phyloP scores from a whole-genome alignment of 1,140 invertebrate genomes.

The Pachyrhynchus sulphureomaculatus region DNA sequence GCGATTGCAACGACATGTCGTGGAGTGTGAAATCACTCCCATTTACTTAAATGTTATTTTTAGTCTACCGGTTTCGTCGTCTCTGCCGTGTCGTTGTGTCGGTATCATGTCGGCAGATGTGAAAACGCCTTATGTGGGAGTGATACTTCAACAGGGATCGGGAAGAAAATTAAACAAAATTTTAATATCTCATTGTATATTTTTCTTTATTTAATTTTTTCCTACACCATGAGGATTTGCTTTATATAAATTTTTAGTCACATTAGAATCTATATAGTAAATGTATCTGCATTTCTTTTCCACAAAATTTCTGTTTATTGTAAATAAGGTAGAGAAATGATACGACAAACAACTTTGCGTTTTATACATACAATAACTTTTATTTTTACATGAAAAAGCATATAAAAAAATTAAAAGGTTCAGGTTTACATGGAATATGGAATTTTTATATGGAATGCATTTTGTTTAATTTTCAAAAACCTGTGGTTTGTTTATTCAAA shows the following conservation, averaged over 20 bases:
- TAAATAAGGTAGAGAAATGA: background rate
- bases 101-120: too few species aligned
- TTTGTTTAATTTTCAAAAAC: background rate
- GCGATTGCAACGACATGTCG: too few species aligned
- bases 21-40: too few species aligned
- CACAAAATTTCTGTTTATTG: background rate
- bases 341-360: slow-evolving; percentile 1
- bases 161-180: background rate
- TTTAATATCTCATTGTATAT: slow-evolving; percentile 2
- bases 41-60: too few species aligned
- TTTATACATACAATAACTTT: slow-evolving; percentile 3
- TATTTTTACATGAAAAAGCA: slow-evolving; percentile 14
- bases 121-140: too few species aligned
- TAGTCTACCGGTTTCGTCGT: too few species aligned
- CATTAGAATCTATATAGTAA: background rate
- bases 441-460: background rate
- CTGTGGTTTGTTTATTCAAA: background rate
- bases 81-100: too few species aligned
- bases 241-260: slow-evolving; percentile 12
- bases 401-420: slow-evolving; percentile 2
- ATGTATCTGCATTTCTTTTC: background rate
- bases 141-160: too few species aligned
- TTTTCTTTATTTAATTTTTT: slow-evolving; percentile 12
- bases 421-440: background rate
- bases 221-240: slow-evolving; percentile 19